Evolutionary conservation across 2,888 invertebrate species (phyloP).

Genomic region (Apotomis turbidana): DNA sequence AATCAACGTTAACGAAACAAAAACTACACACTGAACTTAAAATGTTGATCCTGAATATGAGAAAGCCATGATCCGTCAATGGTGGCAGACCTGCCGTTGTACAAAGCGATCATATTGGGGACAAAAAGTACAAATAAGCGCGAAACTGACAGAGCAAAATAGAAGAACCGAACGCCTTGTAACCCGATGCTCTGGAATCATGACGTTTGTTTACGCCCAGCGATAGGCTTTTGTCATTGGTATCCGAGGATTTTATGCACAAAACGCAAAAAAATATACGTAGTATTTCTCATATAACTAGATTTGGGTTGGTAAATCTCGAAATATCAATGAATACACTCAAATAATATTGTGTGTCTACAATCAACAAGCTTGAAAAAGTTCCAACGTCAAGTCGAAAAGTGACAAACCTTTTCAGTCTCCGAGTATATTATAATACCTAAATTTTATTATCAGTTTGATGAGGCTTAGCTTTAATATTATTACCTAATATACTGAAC

Average conservation of each 20-base stretch:
- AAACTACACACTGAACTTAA: background rate
- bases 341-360: no score
- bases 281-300: no score
- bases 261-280: background rate
- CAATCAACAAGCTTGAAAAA: no score
- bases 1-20: background rate
- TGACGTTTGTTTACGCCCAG: slow-evolving; percentile 51
- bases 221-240: slow-evolving; percentile 28
- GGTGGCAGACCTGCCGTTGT: slow-evolving; percentile 4
- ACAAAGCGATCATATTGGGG: slow-evolving; percentile 18
- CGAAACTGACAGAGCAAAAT: slow-evolving; percentile 32
- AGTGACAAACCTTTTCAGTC: no score
- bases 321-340: no score
- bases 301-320: no score
- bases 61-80: slow-evolving; percentile 22
- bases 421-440: no score
- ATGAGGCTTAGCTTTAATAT: no score
- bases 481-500: no score
- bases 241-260: slow-evolving; percentile 4
- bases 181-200: slow-evolving; percentile 55
- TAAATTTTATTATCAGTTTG: no score
- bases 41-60: slow-evolving; percentile 12
- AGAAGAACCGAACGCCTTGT: slow-evolving; percentile 47
- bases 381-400: no score
- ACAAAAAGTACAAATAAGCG: slow-evolving; percentile 26